Conservation (phyloP, 2,888 invertebrate genomes). For the Hirtodrosophila duncani region DNA sequence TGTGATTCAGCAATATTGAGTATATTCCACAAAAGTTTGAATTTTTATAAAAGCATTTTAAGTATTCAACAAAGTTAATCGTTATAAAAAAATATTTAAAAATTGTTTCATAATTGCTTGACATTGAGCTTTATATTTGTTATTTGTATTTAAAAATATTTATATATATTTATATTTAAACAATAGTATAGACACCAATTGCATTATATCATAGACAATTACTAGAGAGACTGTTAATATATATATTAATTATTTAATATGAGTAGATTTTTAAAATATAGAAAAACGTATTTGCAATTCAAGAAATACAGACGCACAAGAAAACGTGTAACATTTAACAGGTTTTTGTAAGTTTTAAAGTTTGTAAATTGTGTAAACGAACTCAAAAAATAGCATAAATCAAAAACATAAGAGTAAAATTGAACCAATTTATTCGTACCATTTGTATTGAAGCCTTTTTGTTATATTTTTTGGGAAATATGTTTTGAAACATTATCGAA, state of each 20-base stretch:
- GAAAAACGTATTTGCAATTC: constrained; percentile 40
- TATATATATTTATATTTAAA: not conserved
- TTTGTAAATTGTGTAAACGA: constrained; percentile 32
- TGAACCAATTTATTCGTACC: constrained; percentile 77
- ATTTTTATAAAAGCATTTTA: not conserved
- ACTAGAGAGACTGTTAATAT: constrained; percentile 33
- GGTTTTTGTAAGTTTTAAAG: too few relatives aligned
- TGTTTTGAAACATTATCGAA: constrained; percentile 33
- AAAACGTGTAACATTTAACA: constrained; percentile 57
- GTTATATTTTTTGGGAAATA: constrained; percentile 33
- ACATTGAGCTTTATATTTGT: constrained; percentile 1
- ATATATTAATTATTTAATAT: constrained; percentile 22
- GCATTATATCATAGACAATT: constrained; percentile 21
- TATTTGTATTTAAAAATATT: not conserved
- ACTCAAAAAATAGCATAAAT: constrained; percentile 39
- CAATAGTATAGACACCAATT: constrained; percentile 28
- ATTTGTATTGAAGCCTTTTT: constrained; percentile 77
- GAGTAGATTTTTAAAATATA: constrained; percentile 23
- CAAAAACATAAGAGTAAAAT: constrained; percentile 36
- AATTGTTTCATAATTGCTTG: constrained; percentile 3
- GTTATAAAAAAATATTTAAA: constrained; percentile 1
- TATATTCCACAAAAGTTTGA: too few relatives aligned
- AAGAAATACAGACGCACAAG: constrained; percentile 43
- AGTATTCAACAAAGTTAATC: constrained; percentile 3
- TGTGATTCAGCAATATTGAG: too few relatives aligned